Base-by-base conservation (phyloP, 2,888 invertebrate species). In the Calliscelio sp. region DNA sequence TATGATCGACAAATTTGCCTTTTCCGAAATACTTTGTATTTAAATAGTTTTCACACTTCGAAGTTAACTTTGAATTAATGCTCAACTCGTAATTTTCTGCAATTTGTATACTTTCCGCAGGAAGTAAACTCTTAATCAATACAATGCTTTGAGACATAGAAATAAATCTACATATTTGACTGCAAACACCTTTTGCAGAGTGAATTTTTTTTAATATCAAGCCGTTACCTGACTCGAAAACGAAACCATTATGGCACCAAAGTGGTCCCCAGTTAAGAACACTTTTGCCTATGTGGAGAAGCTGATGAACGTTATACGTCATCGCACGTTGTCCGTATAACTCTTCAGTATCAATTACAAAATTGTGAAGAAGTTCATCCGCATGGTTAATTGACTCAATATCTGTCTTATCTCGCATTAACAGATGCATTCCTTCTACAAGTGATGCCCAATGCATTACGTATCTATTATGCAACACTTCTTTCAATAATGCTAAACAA, bases 211-310 rank as follows among this genome's bases (percentile, higher is more conserved):
- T 49, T 11, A 49, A 49, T 3, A 49, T 8, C 11, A 16, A 16
- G 1, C 57, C 57, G n/a, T 57, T 32, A 1, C 55, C 28, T 5
- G 28, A 55, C 18, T 55, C 55, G 20, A 55, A 55, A n/a, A 20
- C 28, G 22, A 20, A 57, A 3, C 57, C 57, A 35, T 11, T 35
- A 11, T 57, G 57, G 14, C 18, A n/a, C 38, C 59, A 59, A 1
- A 59, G 11, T 38, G 59, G 59, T 14, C 59, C 59, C 59, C 38
- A 59, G 24, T 59, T 38, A 1, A 38, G n/a, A 22, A 59, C 59
- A 38, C 38, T 38, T 22, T 14, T 28, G 8, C 16, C 24, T n/a
- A 59, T n/a, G n/a, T 59, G 59, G 7, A 38, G 8, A 2, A 59
- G 24, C 24, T 59, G 59, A 38, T 59, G 59, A 8, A 59, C 14